These are phyloP conservation scores for Erinaceus europaeus DNA, from an alignment of 2,113 vertebrate genomes.

Conservation along the genomic window DNA sequence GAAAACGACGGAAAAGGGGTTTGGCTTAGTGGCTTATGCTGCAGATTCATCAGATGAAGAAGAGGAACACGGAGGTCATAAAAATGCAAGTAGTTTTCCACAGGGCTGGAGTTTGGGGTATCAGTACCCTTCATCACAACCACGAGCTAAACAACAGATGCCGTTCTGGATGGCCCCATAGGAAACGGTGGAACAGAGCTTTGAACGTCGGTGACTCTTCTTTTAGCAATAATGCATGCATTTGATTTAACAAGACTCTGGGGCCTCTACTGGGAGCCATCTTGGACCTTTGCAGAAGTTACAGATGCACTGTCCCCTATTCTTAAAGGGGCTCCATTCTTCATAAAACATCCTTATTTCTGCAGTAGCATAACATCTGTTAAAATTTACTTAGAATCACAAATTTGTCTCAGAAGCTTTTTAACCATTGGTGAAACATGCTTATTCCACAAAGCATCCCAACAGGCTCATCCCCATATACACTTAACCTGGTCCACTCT, in stretches of 20 bases:
- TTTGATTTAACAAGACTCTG: conserved; percentile 74
- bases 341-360: conserved; percentile 63
- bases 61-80: conserved; percentile 90
- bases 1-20: conserved; percentile 87
- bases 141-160: conserved; percentile 91
- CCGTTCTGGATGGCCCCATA: conserved; percentile 99
- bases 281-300: conserved; percentile 77
- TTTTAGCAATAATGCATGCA: conserved; percentile 89
- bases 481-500: conserved; percentile 6
- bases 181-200: conserved; percentile 54
- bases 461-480: background rate
- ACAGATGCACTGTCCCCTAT: conserved; percentile 58
- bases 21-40: conserved; percentile 90
- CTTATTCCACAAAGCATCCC: conserved; percentile 24
- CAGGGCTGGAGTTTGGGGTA: conserved; percentile 91
- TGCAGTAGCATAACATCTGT: conserved; percentile 61
- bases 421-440: conserved; percentile 41
- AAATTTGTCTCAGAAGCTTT: conserved; percentile 44
- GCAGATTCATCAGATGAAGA: conserved; percentile 98
- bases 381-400: conserved; percentile 51
- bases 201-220: conserved; percentile 47
- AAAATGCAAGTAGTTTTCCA: conserved; percentile 90
- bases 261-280: conserved; percentile 51
- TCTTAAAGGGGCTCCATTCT: conserved; percentile 69
- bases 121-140: conserved; percentile 88